Base-by-base conservation (phyloP, 2,888 invertebrate genomes). In the Lomographa bimaculata region DNA sequence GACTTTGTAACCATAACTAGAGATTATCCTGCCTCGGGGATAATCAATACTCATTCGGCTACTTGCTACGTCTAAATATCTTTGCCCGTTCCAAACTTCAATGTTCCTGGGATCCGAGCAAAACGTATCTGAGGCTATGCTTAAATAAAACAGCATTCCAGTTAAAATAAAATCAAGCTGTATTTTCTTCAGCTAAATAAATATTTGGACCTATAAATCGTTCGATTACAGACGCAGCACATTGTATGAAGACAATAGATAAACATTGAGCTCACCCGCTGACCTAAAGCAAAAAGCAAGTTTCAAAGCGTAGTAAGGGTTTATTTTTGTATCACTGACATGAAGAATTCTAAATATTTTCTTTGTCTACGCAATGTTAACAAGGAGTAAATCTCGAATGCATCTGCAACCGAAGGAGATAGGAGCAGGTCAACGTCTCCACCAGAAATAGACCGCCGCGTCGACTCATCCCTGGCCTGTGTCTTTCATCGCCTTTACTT, bases 381-480 rank as follows among this genome's bases (percentile, higher is more conserved):
- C 10, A 8, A 11, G 49, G 46, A 57, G 48, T 46, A 57, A 54
- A 66, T 65, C 54, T 46, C 52, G 61, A 60, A 55, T 71, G 72
- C 72, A 76, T 73, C 57, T 54, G 57, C 56, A 56, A 55, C 60
- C 47, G 62, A 56, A 71, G 67, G 67, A 72, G 55, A 59, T 56
- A 59, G 57, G 36, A 49, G 28, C 35, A 74, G 87, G 87, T 87
- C 87, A 87, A 85, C 79, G 87, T 73, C 82, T 84, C 62, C 43
- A 53, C 60, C 79, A 69, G 68, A 85, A 87, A 87, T 86, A 87
- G 79, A 70, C 53, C 53, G 57, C 56, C 69, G 64, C 65, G 67
- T 60, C 67, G 60, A 57, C 58, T 59, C 60, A 70, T 64, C 71
- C 70, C 78, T 84, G 86, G 77, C 64, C 73, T 66, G 63, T 75